Conservation (phyloP, 2,888 invertebrate genomes). For the Mimas tiliae region DNA sequence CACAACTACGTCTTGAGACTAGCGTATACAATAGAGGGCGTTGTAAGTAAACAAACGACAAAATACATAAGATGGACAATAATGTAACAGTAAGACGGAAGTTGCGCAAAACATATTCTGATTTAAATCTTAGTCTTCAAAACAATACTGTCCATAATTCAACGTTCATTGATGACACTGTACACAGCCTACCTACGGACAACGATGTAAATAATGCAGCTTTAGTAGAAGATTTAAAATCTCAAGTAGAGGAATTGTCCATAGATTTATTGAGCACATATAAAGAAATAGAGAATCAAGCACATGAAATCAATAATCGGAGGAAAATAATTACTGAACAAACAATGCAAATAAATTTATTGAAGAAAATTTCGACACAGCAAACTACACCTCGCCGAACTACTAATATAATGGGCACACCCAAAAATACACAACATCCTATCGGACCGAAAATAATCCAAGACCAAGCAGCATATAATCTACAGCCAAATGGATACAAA, state of each 20-base stretch:
- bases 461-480: neutral
- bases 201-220: neutral
- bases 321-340: slow-evolving; percentile 20
- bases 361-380: neutral
- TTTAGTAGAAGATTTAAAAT: neutral
- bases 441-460: neutral
- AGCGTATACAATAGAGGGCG: neutral
- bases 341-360: slow-evolving; percentile 24
- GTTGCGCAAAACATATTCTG: neutral
- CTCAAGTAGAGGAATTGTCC: neutral
- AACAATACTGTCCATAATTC: neutral
- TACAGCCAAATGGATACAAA: neutral
- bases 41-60: neutral
- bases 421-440: neutral
- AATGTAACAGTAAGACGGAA: neutral
- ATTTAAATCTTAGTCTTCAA: neutral
- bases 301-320: neutral
- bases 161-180: slow-evolving; percentile 1
- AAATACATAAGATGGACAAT: neutral
- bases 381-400: neutral
- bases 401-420: neutral
- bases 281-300: neutral
- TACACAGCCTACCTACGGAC: neutral
- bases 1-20: neutral
- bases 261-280: neutral